Evolutionary conservation across 2,113 vertebrate genomes (phyloP).

Genomic region (Picathartes gymnocephalus): DNA sequence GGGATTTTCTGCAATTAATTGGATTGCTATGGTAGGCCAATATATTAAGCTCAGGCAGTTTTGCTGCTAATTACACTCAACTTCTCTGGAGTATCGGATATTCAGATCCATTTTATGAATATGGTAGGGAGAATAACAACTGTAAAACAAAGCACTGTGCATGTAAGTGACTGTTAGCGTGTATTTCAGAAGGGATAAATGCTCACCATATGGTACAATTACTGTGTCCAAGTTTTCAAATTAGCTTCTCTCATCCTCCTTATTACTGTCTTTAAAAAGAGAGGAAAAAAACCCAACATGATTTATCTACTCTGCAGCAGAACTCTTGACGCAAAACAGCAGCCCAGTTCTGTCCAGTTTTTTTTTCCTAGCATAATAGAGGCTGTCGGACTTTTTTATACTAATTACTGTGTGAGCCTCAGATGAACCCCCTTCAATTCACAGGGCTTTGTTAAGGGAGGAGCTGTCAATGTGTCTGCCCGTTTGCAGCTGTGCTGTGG

Average conservation of each 20-base stretch:
- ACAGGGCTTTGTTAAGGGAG: conserved; percentile 84
- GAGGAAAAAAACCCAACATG: conserved; percentile 78
- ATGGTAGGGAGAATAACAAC: conserved; percentile 81
- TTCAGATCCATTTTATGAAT: conserved; percentile 81
- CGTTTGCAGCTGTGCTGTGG: conserved; percentile 86
- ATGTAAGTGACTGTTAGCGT: conserved; percentile 93
- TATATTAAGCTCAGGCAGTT: conserved; percentile 74
- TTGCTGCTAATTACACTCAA: conserved; percentile 78
- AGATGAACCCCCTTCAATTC: conserved; percentile 85
- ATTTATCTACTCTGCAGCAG: conserved; percentile 82
- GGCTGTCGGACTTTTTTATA: conserved; percentile 82
- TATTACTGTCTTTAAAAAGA: conserved; percentile 87
- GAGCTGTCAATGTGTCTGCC: conserved; percentile 84
- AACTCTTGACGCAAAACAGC: conserved; percentile 84
- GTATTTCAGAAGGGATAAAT: conserved; percentile 95
- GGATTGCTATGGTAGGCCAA: conserved; percentile 66
- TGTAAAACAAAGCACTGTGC: conserved; percentile 88
- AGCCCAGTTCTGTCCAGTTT: conserved; percentile 84
- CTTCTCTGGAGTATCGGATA: conserved; percentile 79
- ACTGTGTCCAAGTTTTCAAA: conserved; percentile 92
- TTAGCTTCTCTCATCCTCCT: conserved; percentile 88
- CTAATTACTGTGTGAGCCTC: conserved; percentile 86
- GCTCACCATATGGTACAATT: conserved; percentile 95
- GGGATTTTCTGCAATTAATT: conserved; percentile 68
- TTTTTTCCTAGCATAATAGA: conserved; percentile 79